phyloP scores from a whole-genome alignment of 2,797 vertebrate species.

The Gouania willdenowi region DNA sequence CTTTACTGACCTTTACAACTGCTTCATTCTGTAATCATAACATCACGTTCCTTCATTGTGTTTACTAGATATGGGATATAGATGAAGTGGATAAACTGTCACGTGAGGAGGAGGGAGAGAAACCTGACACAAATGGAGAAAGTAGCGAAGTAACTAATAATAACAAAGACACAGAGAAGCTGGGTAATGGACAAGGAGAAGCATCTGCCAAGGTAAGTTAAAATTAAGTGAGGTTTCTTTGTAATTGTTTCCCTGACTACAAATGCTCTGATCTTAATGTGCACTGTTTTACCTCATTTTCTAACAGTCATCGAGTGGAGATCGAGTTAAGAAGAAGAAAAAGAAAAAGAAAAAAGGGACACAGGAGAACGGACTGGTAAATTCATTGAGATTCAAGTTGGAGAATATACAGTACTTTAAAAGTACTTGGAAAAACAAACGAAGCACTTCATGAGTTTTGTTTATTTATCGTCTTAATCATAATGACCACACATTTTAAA shows the following conservation, averaged over 20 bases:
- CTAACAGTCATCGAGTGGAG: conserved; percentile 61
- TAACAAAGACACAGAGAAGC: conserved; percentile 14
- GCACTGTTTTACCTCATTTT: background rate
- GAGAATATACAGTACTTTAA: too few species aligned
- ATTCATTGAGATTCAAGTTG: background rate
- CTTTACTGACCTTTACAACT: too few species aligned
- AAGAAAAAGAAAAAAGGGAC: conserved; percentile 88
- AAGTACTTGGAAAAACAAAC: too few species aligned
- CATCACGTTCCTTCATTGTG: too few species aligned
- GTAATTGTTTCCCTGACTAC: too few species aligned
- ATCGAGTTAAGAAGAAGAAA: conserved; percentile 87
- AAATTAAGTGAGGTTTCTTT: too few species aligned
- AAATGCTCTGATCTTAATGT: background rate
- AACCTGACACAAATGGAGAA: conserved; percentile 19
- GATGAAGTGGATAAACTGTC: conserved; percentile 59
- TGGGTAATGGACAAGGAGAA: conserved; percentile 12
- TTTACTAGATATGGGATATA: conserved; percentile 73
- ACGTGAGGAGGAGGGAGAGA: conserved; percentile 58
- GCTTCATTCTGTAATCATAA: too few species aligned
- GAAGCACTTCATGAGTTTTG: too few species aligned
- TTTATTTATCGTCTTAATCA: too few species aligned
- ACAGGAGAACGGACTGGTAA: conserved; percentile 73
- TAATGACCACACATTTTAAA: too few species aligned
- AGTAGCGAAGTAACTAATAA: conserved; percentile 23
- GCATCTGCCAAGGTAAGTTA: conserved; percentile 43